Base-by-base conservation (phyloP, 2,888 invertebrate genomes). In the Plagodis dolabraria region DNA sequence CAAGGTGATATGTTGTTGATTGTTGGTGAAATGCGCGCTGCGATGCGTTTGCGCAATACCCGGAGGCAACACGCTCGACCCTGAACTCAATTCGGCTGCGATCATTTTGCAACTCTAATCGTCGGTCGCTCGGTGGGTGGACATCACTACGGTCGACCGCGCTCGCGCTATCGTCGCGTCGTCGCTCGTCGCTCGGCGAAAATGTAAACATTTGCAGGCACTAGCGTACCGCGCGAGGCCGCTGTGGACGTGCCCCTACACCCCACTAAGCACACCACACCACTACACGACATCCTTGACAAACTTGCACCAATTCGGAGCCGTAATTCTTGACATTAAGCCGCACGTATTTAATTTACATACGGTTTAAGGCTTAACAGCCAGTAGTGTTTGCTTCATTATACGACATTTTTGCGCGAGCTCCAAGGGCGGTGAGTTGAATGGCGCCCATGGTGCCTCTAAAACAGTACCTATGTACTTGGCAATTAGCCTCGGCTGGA, bases 201-300 rank as follows among this genome's bases (percentile, higher is more conserved):
- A 92, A 92, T 92, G 90, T 92, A 92, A 92, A 92, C 92, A 92
- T 92, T 92, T 86, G 87, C 92, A 92, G 87, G 89, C 90, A 85
- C 76, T 74, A 75, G 82, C 77, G 87, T 84, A 81, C 72, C 82
- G 72, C 77, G 67, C 92, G 89, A 92, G 92, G 92, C 81, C 90
- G 84, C 62, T 51, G 73, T 72, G 86, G 79, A 89, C 92, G 91
- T 90, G 90, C 78, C 78, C 40, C 42, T 59, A 53, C 52, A 57
- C 54, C 59, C 53, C 48, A 52, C 60, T 52, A 47, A 53, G 38
- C 60, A 57, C 46, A 69, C 76, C 68, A 70, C 70, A 67, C 68
- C 68, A 69, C 69, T 70, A 74, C 76, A 67, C 68, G 68, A 69
- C 70, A 75, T 77, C 75, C 72, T 76, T 74, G 74, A 63, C 69